phyloP scores from a whole-genome alignment of 2,888 invertebrate genomes.

The Euzetes globulus region DNA sequence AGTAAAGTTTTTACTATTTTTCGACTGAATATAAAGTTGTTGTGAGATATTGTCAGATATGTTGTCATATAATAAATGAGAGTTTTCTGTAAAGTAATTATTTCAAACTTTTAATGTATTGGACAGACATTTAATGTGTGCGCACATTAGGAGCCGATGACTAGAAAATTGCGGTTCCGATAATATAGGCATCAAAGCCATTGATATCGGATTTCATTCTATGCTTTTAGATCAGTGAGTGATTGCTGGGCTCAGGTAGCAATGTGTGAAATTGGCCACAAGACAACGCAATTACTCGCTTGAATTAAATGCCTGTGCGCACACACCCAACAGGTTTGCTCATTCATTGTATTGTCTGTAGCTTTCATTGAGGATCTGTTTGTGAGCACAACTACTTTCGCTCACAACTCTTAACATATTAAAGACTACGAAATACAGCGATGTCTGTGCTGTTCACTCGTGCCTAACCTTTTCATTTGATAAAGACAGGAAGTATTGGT shows the following conservation, averaged over 20 bases:
- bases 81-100: background rate
- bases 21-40: conserved; percentile 5
- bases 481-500: conserved; percentile 25
- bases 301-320: conserved; percentile 26
- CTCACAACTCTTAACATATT: background rate
- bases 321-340: conserved; percentile 31
- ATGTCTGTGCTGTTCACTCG: conserved; percentile 17
- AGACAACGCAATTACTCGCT: conserved; percentile 26
- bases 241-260: background rate
- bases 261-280: conserved; percentile 31
- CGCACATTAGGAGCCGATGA: background rate
- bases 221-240: background rate
- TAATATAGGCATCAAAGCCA: background rate
- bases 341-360: conserved; percentile 10
- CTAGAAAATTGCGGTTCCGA: background rate
- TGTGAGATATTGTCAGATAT: conserved; percentile 21
- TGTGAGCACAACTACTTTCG: conserved; percentile 13
- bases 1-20: background rate
- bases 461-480: conserved; percentile 18
- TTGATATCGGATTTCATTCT: conserved; percentile 13
- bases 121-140: conserved; percentile 14
- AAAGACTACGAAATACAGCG: too few species aligned
- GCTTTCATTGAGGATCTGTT: conserved; percentile 2
- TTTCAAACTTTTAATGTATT: background rate
- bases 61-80: background rate